Base-by-base conservation (phyloP, 2,888 invertebrate genomes). In the Seira ritae region DNA sequence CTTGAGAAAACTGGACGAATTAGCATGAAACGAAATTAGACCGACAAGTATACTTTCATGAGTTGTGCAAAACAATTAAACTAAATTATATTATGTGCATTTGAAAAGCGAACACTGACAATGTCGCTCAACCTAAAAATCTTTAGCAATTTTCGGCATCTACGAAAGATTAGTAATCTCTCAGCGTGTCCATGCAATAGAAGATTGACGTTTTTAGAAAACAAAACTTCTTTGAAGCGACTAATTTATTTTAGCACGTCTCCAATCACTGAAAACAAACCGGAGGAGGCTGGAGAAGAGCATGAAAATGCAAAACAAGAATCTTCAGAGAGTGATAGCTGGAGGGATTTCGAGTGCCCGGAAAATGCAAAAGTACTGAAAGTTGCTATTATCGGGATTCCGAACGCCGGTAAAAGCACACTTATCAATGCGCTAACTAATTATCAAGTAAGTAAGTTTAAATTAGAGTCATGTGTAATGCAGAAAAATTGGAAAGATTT, bases 351-450 rank as follows among this genome's bases (percentile, higher is more conserved):
- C 12, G 15, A 3, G 3, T 12, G 3, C 12, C 50, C 50, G 3
- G 50, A 50, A 15, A 79, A 81, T 76, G 8, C 82, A 12, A 78
- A 55, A 66, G 67, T 89, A 12, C 78, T 90, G 62, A 89, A 94
- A 91, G 94, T 97, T 24, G 96, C 98, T 6, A 94, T 99, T 22
- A 94, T 99, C 87, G 99, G 99, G 1, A 92, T 95, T 15, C 98
- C 99, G 1, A 99, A 99, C 93, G 95, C 95, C 71, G 99, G 99
- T 31, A 99, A 99, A 91, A 98, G 98, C 90, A 98, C 98, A 0
- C 92, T 99, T 37, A 95, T 98, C 37, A 99, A 99, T 91, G 93
- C 93, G 89, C 92, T 99, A 23, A 93, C 96, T 75, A 94, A 95
- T 85, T 93, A 95, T 90, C 94, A 94, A 91, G 96, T 96, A 91